phyloP scores from a whole-genome alignment of 2,888 invertebrate species.

The Polymixis flavicincta region DNA sequence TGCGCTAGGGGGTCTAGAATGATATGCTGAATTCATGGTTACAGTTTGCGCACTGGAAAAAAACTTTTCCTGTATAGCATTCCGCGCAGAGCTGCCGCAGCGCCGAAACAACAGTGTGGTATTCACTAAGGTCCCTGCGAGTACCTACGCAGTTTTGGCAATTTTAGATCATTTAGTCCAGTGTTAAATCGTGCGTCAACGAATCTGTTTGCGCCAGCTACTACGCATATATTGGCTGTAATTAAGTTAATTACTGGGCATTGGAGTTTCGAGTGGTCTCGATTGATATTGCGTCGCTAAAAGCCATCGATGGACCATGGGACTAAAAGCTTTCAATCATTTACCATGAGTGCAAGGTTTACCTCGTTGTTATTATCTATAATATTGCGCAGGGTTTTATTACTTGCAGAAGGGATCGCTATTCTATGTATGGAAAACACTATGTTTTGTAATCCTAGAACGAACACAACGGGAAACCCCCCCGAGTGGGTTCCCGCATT shows the following conservation, averaged over 20 bases:
- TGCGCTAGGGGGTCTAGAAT: no score
- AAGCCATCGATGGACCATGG: constrained; percentile 31
- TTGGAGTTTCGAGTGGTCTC: constrained; percentile 39
- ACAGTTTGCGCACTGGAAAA: no score
- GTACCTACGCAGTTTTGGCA: neutral
- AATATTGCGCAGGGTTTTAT: constrained; percentile 22
- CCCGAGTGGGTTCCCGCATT: no score
- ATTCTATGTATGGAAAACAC: no score
- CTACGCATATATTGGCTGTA: constrained; percentile 7
- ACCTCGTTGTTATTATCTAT: constrained; percentile 20
- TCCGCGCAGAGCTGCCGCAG: no score
- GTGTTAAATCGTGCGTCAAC: neutral
- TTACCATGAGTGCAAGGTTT: constrained; percentile 24
- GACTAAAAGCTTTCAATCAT: constrained; percentile 52
- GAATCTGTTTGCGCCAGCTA: constrained; percentile 16
- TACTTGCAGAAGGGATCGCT: neutral
- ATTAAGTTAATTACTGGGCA: constrained; percentile 39
- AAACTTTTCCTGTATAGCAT: no score
- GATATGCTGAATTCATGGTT: no score
- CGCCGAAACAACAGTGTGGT: no score
- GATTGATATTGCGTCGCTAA: constrained; percentile 41
- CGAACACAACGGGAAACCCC: no score
- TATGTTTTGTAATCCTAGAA: no score
- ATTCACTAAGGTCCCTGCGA: no score
- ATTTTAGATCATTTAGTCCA: neutral